Percentiles rank a stretch among this genome's conserved stretches.
phyloP scores from a whole-genome alignment of 2,888 invertebrate species.

The Pharmacophagus antenor region DNA sequence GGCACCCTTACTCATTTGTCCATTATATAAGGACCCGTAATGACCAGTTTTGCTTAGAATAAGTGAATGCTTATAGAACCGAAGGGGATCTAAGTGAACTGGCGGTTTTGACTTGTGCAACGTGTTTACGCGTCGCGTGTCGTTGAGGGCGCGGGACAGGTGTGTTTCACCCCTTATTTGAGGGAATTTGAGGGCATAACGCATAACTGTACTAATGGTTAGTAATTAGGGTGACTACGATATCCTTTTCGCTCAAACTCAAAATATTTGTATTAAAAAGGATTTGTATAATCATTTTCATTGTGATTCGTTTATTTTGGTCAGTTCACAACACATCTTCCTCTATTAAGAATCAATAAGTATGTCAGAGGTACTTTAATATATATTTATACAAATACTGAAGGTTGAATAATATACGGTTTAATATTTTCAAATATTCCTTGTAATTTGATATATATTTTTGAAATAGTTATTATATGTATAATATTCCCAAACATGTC shows the following conservation, averaged over 20 bases:
- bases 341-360: too few species aligned
- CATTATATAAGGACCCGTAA: slow-evolving; percentile 44
- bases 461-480: too few species aligned
- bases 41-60: slow-evolving; percentile 21
- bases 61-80: slow-evolving; percentile 28
- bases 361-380: too few species aligned
- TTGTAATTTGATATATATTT: too few species aligned
- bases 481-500: too few species aligned
- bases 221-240: slow-evolving; percentile 48
- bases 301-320: too few species aligned
- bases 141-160: slow-evolving; percentile 74
- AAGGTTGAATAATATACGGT: too few species aligned
- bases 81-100: slow-evolving; percentile 48
- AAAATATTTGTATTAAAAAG: too few species aligned
- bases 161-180: slow-evolving; percentile 73
- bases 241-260: background rate
- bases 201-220: slow-evolving; percentile 64
- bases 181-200: slow-evolving; percentile 67
- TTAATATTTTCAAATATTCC: too few species aligned
- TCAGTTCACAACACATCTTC: too few species aligned
- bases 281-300: too few species aligned
- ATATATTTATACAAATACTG: too few species aligned
- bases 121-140: slow-evolving; percentile 69
- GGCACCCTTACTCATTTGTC: slow-evolving; percentile 51
- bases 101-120: slow-evolving; percentile 51